Evolutionary conservation across 2,888 invertebrate species (phyloP), one percentile per base, ranked within the genome.

Genomic region (Chromoteleia sp.): DNA sequence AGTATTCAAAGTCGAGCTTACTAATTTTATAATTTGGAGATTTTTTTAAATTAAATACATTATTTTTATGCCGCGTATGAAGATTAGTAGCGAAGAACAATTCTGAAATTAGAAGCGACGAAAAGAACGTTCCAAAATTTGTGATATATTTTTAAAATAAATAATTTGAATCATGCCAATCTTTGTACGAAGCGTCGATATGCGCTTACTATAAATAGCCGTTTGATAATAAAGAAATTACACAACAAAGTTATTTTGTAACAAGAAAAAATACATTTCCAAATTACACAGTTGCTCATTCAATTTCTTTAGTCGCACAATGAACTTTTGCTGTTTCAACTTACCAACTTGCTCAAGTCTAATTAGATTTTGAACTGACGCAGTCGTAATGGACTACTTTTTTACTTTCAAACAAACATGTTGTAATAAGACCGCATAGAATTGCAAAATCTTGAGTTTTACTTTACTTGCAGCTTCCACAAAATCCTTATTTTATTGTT

Each of bases 251-350:
- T 61, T 41, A 54, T 54, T 43, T 68, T 7, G 1, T 50, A 25
- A 29, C 29, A 25, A 14, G 52, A 56, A 58, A 59, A 61, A 70
- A 63, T 43, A 54, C 70, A 70, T 68, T 70, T 70, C 45, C 61
- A 63, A 70, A 70, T 70, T 70, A 77, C 77, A 63, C 65, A 71
- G 54, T 78, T 71, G 61, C 17, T 65, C 77, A 56, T 71, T 63
- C 48, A 65, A 56, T 71, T 78, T 71, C 65, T 71, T 70, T 36
- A 63, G 77, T 48, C 65, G 58, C 71, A 61, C 70, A 70, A 54
- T 77, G 45, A 77, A 77, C 77, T 71, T 78, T 78, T 78, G 71
- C 77, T 58, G 61, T 36, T 76, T 61, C 50, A 73, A 50, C 59
- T 67, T 75, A 45, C 61, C 61, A 61, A 56, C 52, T 61, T 63